These are phyloP conservation scores for Orthosia gothica DNA, from an alignment of 2,888 invertebrate species.

Conservation along the genomic window DNA sequence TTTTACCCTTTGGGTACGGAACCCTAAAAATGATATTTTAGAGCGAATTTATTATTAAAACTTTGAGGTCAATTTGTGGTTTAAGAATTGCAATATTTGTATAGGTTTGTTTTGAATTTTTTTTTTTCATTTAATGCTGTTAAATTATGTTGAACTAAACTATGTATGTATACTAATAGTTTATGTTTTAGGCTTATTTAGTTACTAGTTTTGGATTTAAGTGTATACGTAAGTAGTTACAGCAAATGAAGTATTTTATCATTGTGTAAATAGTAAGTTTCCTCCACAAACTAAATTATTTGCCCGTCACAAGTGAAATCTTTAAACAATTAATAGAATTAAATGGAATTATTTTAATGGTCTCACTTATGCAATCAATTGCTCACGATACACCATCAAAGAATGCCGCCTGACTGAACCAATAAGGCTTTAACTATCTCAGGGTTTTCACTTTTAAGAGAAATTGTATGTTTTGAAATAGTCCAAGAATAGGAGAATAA, in stretches of 20 bases:
- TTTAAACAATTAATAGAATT: conserved; percentile 22
- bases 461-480: background rate
- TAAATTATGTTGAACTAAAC: background rate
- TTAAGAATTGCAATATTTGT: background rate
- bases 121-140: background rate
- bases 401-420: conserved; percentile 29
- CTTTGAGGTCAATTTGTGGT: background rate
- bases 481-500: too few relatives aligned
- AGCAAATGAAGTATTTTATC: too few relatives aligned
- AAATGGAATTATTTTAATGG: conserved; percentile 26
- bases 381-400: conserved; percentile 29
- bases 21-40: background rate
- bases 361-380: conserved; percentile 26
- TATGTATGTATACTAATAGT: too few relatives aligned
- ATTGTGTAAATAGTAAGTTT: background rate
- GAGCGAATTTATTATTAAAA: background rate
- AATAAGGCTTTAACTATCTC: conserved; percentile 15
- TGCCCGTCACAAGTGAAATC: conserved; percentile 19
- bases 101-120: background rate
- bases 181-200: too few relatives aligned
- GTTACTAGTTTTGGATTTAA: too few relatives aligned
- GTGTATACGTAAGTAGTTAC: too few relatives aligned
- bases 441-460: conserved; percentile 29
- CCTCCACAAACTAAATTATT: background rate
- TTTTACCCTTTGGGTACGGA: too few relatives aligned